A percentile compares a stretch with the other conserved stretches of the same genome.
Conservation (phyloP, 2,113 vertebrate genomes). For the Tringa solitaria region DNA sequence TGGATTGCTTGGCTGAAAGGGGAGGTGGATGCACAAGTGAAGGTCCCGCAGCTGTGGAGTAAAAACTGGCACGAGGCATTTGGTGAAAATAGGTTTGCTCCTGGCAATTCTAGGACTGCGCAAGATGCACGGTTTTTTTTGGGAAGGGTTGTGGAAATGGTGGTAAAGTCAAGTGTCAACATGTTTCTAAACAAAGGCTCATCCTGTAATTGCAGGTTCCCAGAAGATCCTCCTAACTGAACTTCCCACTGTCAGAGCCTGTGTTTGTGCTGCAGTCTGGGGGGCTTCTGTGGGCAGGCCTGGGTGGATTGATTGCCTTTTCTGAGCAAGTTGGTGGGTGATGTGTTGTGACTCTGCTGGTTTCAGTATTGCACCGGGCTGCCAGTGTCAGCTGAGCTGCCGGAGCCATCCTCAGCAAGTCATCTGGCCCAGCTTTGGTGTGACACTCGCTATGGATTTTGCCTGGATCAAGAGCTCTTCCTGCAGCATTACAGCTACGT, state of each 20-base stretch:
- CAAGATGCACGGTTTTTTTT: not conserved
- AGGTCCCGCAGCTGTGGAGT: fast-evolving
- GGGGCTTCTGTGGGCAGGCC: not conserved
- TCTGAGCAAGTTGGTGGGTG: fast-evolving
- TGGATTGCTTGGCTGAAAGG: not conserved
- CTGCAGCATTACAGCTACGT: fast-evolving
- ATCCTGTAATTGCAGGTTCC: not conserved
- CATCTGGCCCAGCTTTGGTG: fast-evolving
- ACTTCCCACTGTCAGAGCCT: not conserved
- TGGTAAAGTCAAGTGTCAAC: not conserved
- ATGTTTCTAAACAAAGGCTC: not conserved
- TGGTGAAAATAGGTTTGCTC: not conserved
- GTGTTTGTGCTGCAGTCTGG: not conserved
- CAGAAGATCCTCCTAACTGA: not conserved
- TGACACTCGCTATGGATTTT: not conserved
- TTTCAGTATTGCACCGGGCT: not conserved
- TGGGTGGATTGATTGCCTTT: not conserved
- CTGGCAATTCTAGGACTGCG: not conserved
- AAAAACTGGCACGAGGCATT: not conserved
- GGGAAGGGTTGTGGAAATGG: not conserved
- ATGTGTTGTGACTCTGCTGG: not conserved
- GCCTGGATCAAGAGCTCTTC: not conserved
- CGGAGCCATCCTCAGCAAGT: not conserved
- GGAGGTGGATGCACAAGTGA: not conserved
- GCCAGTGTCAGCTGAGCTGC: not conserved